Base-by-base conservation (phyloP, 2,113 vertebrate genomes). In the Lampris incognitus region DNA sequence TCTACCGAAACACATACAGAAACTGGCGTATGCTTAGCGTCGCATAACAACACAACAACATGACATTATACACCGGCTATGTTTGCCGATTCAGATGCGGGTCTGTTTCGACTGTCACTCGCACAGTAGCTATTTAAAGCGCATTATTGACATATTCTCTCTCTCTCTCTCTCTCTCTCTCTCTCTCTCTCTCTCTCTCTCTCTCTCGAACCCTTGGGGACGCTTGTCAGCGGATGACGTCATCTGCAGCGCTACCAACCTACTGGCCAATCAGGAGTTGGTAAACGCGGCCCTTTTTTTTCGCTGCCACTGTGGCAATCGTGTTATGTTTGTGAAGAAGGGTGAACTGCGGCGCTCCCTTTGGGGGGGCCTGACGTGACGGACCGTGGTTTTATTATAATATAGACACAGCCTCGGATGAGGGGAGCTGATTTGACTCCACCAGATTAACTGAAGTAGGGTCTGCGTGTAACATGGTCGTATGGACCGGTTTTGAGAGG, bases 261-360 rank as follows among this genome's bases (percentile, higher is more conserved):
- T 1, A 46, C 59, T 8, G 65, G 2, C 91, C 90, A 92, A 91
- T 89, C 85, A 81, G 82, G 69, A 8, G 75, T 69, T 76, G 40
- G 48, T 2, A 70, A 87, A 86, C 36, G 1, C 77, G 60, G 37
- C 66, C 73, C 3, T 54, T 60, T 24, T 24, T 24, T 24, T 24
- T 5, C 1, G 49, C 46, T 85, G 87, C 83, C 68, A 84, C 82
- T 73, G 75, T 83, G 82, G 87, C 88, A 81, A 67, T 49, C 6
- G 58, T 13, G 38, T 76, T 41, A 8, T 4, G 36, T 3, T 37
- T n/a, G n/a, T 24, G 10, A 24, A 24, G 24, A 24, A 24, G 24
- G 24, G 24, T 24, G 24, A 24, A 24, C 24, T 24, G 24, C 24
- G 24, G 24, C 24, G 24, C 24, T 24, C 24, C 24, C 24, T 24